These are phyloP conservation scores for Troides oblongomaculatus DNA, from an alignment of 2,888 invertebrate genomes.

Conservation along the genomic window DNA sequence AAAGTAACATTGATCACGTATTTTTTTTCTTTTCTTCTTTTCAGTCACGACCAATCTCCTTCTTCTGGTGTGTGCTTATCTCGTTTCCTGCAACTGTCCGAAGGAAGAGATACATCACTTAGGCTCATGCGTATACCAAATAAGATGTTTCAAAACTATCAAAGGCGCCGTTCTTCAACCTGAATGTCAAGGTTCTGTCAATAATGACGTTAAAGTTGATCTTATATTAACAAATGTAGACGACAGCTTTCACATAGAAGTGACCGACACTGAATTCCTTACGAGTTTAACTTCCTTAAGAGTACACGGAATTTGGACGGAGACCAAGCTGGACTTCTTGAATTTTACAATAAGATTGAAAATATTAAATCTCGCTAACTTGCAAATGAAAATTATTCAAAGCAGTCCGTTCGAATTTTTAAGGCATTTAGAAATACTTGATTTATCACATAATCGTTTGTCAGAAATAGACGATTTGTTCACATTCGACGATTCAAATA, in stretches of 20 bases:
- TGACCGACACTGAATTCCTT: slow-evolving; percentile 46
- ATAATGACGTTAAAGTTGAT: slow-evolving; percentile 52
- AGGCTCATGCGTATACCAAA: slow-evolving; percentile 48
- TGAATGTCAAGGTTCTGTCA: slow-evolving; percentile 56
- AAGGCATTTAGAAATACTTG: slow-evolving; percentile 49
- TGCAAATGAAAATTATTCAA: slow-evolving; percentile 48
- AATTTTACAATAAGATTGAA: slow-evolving; percentile 52
- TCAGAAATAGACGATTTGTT: slow-evolving; percentile 53
- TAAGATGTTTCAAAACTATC: slow-evolving; percentile 52
- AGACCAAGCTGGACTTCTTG: slow-evolving; percentile 50
- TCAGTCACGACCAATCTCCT: slow-evolving; percentile 43
- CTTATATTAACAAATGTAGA: slow-evolving; percentile 51
- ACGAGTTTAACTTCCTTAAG: slow-evolving; percentile 51
- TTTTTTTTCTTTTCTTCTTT: slow-evolving; percentile 31
- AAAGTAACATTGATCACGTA: too few relatives aligned
- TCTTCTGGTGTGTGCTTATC: slow-evolving; percentile 38
- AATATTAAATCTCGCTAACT: slow-evolving; percentile 46
- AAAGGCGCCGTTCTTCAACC: slow-evolving; percentile 44
- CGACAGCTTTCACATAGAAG: slow-evolving; percentile 43
- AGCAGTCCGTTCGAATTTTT: slow-evolving; percentile 52
- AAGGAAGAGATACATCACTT: slow-evolving; percentile 38
- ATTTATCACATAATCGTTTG: slow-evolving; percentile 57
- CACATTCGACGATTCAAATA: slow-evolving; percentile 52
- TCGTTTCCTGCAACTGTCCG: slow-evolving; percentile 49
- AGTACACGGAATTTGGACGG: slow-evolving; percentile 47